phyloP scores from a whole-genome alignment of 2,113 vertebrate species.

The Pygoscelis antarcticus region DNA sequence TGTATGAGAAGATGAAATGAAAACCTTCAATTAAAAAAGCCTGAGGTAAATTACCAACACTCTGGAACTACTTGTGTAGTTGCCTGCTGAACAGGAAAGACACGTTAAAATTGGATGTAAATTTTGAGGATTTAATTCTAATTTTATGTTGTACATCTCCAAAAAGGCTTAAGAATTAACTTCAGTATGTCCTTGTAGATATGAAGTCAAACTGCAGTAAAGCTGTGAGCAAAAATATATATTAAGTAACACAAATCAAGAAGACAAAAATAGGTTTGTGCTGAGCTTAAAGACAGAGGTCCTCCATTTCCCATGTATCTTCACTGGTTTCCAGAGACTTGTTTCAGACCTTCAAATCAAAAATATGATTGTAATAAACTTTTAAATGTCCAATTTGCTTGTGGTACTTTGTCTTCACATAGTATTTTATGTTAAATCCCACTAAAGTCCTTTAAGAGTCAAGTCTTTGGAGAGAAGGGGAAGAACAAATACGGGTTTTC shows the following conservation, averaged over 20 bases:
- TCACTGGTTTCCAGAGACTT: neutral
- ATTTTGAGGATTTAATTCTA: constrained; percentile 12
- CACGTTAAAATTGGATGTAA: neutral
- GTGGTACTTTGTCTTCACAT: neutral
- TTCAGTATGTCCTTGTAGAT: neutral
- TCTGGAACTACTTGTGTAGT: neutral
- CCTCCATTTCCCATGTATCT: neutral
- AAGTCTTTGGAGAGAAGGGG: neutral
- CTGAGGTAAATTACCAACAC: neutral
- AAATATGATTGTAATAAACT: neutral
- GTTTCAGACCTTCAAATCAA: neutral
- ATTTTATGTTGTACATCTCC: neutral
- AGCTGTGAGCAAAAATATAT: neutral
- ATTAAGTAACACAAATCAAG: neutral
- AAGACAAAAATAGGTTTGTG: neutral
- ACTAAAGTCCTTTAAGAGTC: neutral
- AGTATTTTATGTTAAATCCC: neutral
- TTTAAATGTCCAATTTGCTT: neutral
- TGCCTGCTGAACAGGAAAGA: neutral
- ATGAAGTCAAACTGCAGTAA: neutral
- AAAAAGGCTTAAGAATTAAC: neutral
- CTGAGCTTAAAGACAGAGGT: neutral
- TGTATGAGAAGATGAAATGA: neutral
- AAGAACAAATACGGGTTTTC: neutral
- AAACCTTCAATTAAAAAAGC: neutral